phyloP scores from a whole-genome alignment of 1,140 invertebrate species.

The Aphelenchoides besseyi region DNA sequence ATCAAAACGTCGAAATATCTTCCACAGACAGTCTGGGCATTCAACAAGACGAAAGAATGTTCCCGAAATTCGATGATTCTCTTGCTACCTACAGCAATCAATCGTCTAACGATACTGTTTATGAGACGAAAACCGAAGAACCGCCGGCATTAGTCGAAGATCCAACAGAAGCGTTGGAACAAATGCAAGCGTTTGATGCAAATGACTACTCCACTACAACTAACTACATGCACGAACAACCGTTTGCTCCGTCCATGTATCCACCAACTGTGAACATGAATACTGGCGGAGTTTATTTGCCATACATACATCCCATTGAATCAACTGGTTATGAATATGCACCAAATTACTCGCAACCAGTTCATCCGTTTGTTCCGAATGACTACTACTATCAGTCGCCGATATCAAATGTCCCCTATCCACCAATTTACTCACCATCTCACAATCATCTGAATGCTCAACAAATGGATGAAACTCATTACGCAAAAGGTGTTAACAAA shows the following conservation, averaged over 20 bases:
- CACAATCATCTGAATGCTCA: too few relatives aligned
- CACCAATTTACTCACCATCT: too few relatives aligned
- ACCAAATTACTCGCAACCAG: neutral
- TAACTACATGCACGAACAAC: too few relatives aligned
- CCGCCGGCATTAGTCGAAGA: neutral
- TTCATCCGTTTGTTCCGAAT: neutral
- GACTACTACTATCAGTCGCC: neutral
- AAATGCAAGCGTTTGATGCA: neutral
- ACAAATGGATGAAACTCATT: too few relatives aligned
- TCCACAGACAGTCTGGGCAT: constrained; percentile 15
- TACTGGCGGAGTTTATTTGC: too few relatives aligned
- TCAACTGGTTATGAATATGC: neutral
- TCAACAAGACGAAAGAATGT: neutral
- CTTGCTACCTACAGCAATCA: neutral
- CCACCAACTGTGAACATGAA: too few relatives aligned
- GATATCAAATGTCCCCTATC: too few relatives aligned
- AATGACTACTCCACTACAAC: neutral
- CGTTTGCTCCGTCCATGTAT: neutral
- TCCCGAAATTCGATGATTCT: constrained; percentile 21
- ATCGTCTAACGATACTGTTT: neutral
- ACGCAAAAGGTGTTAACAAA: neutral
- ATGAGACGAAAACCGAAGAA: neutral
- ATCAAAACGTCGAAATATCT: constrained; percentile 14
- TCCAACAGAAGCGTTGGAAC: neutral
- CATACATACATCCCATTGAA: too few relatives aligned